phyloP scores from a whole-genome alignment of 2,888 invertebrate species.

The Dryococelus australis region DNA sequence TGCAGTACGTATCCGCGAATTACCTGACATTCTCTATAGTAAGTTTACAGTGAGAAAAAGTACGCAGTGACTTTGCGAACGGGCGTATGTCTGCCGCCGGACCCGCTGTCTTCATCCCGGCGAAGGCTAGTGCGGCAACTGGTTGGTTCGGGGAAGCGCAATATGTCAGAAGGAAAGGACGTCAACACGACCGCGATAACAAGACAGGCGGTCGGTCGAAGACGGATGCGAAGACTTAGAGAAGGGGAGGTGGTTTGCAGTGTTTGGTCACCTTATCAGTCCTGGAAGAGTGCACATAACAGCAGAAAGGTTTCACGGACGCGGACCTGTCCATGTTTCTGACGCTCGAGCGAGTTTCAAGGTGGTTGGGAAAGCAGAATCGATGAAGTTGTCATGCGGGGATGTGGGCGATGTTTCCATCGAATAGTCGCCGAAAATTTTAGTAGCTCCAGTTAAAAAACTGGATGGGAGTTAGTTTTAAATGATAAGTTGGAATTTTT shows the following conservation, averaged over 20 bases:
- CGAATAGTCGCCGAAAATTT: too few species aligned
- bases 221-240: neutral
- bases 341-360: too few species aligned
- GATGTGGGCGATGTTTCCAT: too few species aligned
- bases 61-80: neutral
- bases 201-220: neutral
- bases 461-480: too few species aligned
- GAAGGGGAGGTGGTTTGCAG: neutral
- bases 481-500: too few species aligned
- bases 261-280: neutral
- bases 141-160: neutral
- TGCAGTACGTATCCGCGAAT: too few species aligned
- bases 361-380: too few species aligned
- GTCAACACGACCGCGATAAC: conserved; percentile 2
- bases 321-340: too few species aligned
- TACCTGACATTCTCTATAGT: too few species aligned
- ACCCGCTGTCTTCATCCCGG: neutral
- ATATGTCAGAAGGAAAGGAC: too few species aligned
- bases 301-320: neutral
- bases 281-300: neutral
- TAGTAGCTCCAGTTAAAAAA: too few species aligned
- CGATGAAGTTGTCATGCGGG: too few species aligned
- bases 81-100: neutral
- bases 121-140: neutral
- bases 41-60: neutral